Evolutionary conservation across 2,888 invertebrate genomes (phyloP), one percentile per base, ranked within the genome.

Genomic region (Lymantria monacha): DNA sequence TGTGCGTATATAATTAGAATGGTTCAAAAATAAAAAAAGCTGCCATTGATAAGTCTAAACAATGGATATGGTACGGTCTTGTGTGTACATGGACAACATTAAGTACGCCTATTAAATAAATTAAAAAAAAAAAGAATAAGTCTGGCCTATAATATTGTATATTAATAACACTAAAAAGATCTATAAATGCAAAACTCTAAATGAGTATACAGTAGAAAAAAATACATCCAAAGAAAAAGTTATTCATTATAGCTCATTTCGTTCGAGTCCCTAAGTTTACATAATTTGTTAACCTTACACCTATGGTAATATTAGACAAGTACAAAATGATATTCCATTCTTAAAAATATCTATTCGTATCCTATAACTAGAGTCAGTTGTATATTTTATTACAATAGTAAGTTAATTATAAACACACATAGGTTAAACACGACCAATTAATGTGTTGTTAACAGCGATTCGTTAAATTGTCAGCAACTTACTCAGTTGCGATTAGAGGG

Each of bases 251-350:
- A 88, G 89, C 85, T 89, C 87, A 76, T 86, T 86, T 88, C 83
- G 77, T 87, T 87, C 81, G 83, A 81, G 77, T 82, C 77, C 82
- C 78, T 86, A 85, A 79, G 78, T 86, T 83, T 86, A 89, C 82
- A 87, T 76, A 83, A 81, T 84, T 89, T 86, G 89, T 89, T 89
- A 90, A 85, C 74, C 90, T 89, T 90, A 90, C 50, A 72, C 65
- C 85, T 90, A 88, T 84, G 88, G 88, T 89, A 87, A 83, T 87
- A 85, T 88, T 86, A 89, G 84, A 89, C 90, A 87, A 90, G 91
- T 91, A 91, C 87, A 91, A 91, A 91, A 90, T 88, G 90, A 91
- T 90, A 88, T 84, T 87, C 84, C 81, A 80, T 78, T 70, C 83
- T 87, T 87, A 87, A 75, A 83, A 78, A 84, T 87, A 86, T 79